These are phyloP conservation scores for Diogma glabrata DNA, from an alignment of 2,888 invertebrate genomes.

Conservation along the genomic window DNA sequence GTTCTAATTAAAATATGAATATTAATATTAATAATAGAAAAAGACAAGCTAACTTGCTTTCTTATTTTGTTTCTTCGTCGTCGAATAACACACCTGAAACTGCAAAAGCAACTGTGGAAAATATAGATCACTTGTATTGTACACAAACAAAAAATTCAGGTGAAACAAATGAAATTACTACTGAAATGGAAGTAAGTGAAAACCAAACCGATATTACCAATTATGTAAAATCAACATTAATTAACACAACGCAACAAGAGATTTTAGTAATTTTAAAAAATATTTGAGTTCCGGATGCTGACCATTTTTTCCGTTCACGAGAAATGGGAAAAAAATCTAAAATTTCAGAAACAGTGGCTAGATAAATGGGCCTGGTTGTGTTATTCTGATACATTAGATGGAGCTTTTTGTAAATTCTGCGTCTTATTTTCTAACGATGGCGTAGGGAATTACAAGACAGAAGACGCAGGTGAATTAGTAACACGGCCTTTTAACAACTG, in stretches of 20 bases:
- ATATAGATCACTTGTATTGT: neutral
- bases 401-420: slow-evolving; percentile 4
- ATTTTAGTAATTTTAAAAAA: neutral
- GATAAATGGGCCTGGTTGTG: neutral
- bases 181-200: no score
- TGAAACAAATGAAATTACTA: no score
- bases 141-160: no score
- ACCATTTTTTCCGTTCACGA: neutral
- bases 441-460: neutral
- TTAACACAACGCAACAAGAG: neutral
- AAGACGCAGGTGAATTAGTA: neutral
- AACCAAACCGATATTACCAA: neutral
- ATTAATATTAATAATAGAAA: no score
- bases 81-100: neutral
- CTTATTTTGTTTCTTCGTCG: neutral
- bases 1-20: no score
- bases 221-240: neutral
- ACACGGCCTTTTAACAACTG: neutral
- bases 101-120: neutral
- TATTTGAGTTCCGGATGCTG: neutral
- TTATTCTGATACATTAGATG: neutral
- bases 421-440: neutral
- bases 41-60: neutral
- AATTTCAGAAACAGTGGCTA: neutral
- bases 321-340: neutral